phyloP scores from a whole-genome alignment of 2,888 invertebrate species.

The Dromius quadrimaculatus region DNA sequence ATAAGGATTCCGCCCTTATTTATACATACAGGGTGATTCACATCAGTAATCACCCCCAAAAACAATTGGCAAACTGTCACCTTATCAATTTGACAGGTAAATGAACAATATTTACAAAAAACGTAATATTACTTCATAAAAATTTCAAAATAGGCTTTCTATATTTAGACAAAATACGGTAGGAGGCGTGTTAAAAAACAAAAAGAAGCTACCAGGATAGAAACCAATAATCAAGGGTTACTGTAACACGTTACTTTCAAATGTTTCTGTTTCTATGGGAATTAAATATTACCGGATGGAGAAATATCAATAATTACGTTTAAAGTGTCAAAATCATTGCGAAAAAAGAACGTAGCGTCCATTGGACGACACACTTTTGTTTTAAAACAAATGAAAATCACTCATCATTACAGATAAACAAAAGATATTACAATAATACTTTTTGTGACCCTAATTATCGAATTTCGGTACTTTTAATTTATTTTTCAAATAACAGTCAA shows the following conservation, averaged over 20 bases:
- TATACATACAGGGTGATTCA: no score
- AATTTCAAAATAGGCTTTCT: constrained; percentile 42
- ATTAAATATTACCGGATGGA: constrained; percentile 33
- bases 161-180: constrained; percentile 47
- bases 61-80: no score
- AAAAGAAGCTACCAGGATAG: constrained; percentile 39
- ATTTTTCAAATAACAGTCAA: no score
- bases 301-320: constrained; percentile 34
- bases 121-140: constrained; percentile 40
- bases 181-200: constrained; percentile 44
- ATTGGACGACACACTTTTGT: constrained; percentile 17
- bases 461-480: no score
- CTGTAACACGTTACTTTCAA: constrained; percentile 36
- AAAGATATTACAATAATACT: no score
- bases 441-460: no score
- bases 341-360: background rate
- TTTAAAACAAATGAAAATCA: no score
- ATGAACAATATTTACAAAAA: constrained; percentile 45
- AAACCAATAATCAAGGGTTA: constrained; percentile 39
- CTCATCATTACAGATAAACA: no score
- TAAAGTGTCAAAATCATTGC: constrained; percentile 22
- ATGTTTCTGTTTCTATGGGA: constrained; percentile 42
- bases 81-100: background rate
- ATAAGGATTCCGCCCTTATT: no score
- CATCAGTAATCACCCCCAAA: no score